Evolutionary conservation across 2,888 invertebrate species (phyloP), one percentile per base, ranked within the genome.

Genomic region (Scaptomyza tumidula): DNA sequence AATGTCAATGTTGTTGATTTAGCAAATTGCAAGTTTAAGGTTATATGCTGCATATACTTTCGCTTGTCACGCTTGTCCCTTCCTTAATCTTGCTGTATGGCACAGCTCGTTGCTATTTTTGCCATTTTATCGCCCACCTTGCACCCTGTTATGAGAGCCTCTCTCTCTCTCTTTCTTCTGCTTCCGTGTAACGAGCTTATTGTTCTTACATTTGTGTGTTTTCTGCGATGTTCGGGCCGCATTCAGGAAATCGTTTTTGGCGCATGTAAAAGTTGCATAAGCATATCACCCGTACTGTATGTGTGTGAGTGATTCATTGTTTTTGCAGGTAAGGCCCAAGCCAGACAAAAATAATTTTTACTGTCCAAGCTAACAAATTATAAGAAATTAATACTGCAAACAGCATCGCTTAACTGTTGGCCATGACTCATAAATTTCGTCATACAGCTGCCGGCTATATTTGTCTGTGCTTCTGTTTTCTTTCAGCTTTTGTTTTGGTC

Each of bases 231-330:
- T 49, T 49, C 19, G 33, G 16, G 29, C 10, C 19, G 60, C 60
- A 58, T 49, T 63, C 71, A 80, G 83, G 86, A 59, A 83, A 77
- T 81, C 81, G 84, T 81, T 79, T 84, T 75, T 61, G 62, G 46
- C 45, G 64, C 75, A 69, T 73, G 79, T 59, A 46, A 59, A 57
- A 66, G 74, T 76, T 29, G 29, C 29, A 29, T 29, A 83, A 83
- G 73, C 67, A 59, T 19, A 52, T 39, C 57, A 50, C 49, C 5
- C 24, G 24, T 24, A 63, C 24, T 49, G 60, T 24, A 2, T 19
- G 19, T 19, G 55, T 52, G 41, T 35, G 64, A 31, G 66, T 77
- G 80, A 80, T 49, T 79, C 77, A 68, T 48, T 16, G 7, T 11
- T 45, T 7, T 19, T 1, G 19, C 1, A 19, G 19, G 19, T 19